Evolutionary conservation across 2,797 vertebrate species (phyloP).

Genomic region (Silurus aristotelis): DNA sequence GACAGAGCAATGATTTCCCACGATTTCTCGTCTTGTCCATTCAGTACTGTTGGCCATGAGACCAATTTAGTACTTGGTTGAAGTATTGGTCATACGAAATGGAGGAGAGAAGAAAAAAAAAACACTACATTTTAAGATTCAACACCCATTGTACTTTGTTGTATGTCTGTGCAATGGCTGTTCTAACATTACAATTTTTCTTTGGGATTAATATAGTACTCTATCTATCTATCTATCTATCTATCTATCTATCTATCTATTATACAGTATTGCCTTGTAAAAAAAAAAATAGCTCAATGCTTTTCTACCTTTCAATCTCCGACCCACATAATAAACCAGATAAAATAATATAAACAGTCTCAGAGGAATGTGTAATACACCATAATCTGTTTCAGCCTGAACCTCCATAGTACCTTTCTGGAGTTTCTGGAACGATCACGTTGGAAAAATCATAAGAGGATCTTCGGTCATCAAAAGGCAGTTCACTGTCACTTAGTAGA

Average conservation of each 20-base stretch:
- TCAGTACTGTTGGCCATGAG: not conserved
- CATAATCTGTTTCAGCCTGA: not conserved
- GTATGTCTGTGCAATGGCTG: not conserved
- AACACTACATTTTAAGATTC: no score
- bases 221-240: no score
- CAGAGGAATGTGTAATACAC: not conserved
- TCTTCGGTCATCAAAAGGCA: slow-evolving; percentile 37
- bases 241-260: no score
- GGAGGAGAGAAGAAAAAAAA: no score
- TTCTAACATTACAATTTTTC: no score
- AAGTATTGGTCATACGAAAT: no score
- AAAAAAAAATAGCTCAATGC: no score
- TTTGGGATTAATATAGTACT: no score
- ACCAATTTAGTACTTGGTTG: no score
- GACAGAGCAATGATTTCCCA: not conserved
- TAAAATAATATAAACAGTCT: not conserved
- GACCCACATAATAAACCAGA: not conserved
- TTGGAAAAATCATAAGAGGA: slow-evolving; percentile 22
- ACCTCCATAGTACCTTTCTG: slow-evolving; percentile 56
- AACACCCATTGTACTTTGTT: no score
- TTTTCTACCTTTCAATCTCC: not conserved
- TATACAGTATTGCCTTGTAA: not conserved
- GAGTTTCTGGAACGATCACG: slow-evolving; percentile 71
- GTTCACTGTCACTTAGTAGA: slow-evolving; percentile 62
- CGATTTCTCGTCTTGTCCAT: not conserved